phyloP scores from a whole-genome alignment of 2,113 vertebrate species.

The Chrysemys picta region DNA sequence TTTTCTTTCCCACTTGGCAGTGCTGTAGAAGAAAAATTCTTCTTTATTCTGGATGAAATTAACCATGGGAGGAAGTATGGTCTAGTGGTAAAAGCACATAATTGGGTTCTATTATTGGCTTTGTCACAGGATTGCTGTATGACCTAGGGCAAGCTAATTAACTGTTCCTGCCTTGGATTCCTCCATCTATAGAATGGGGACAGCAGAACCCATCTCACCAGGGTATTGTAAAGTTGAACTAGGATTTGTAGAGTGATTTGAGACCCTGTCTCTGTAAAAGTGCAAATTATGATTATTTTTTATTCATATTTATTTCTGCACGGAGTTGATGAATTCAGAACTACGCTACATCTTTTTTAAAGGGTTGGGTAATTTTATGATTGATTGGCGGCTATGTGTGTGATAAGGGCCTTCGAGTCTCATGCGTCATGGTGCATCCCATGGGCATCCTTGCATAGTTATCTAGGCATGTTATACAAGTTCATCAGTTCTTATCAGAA shows the following conservation, averaged over 20 bases:
- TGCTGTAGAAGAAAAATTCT: not conserved
- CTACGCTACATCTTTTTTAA: not conserved
- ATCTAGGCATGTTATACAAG: not conserved
- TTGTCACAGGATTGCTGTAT: not conserved
- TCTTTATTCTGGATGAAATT: not conserved
- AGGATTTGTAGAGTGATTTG: not conserved
- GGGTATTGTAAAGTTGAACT: not conserved
- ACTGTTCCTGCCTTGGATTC: not conserved
- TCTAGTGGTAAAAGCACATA: not conserved
- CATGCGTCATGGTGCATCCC: not conserved
- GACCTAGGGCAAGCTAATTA: not conserved
- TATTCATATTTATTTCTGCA: not conserved
- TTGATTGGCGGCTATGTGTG: not conserved
- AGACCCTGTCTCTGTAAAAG: not conserved
- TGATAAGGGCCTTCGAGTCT: not conserved
- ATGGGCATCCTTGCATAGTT: not conserved
- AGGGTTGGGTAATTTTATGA: not conserved
- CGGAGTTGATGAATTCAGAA: not conserved
- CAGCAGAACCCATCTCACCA: rapidly evolving
- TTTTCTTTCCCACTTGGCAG: not conserved
- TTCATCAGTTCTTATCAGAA: not conserved
- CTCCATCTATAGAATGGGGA: rapidly evolving
- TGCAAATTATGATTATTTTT: not conserved
- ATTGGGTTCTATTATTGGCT: not conserved
- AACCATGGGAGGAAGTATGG: not conserved